Evolutionary conservation across 2,113 vertebrate genomes (phyloP).

Genomic region (Nesospiza acunhae): DNA sequence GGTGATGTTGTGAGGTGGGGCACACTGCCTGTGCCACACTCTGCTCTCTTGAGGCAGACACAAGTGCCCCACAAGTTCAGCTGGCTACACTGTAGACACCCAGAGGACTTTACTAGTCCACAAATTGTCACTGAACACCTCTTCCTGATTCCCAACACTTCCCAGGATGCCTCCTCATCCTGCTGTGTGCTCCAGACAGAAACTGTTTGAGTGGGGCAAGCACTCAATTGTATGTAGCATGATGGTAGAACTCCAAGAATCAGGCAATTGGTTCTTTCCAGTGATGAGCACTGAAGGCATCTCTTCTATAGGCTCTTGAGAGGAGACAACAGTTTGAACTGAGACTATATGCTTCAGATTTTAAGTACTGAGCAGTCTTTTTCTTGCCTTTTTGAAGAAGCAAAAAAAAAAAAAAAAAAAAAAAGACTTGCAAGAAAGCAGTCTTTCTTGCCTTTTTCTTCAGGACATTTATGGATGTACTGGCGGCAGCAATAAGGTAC

Average conservation of each 20-base stretch:
- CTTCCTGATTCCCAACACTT: neutral
- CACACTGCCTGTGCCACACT: neutral
- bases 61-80: neutral
- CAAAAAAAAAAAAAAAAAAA: neutral
- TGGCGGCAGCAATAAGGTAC: neutral
- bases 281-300: neutral
- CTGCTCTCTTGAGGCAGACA: neutral
- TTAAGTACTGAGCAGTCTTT: neutral
- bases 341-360: neutral
- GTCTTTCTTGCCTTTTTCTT: neutral
- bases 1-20: neutral
- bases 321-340: neutral
- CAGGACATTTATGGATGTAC: neutral
- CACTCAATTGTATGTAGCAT: fast-evolving
- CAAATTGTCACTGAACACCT: neutral
- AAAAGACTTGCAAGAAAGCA: neutral
- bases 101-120: neutral
- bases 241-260: neutral
- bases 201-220: neutral
- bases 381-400: neutral
- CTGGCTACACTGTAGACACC: neutral
- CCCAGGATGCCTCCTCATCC: neutral
- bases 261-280: neutral
- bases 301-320: neutral
- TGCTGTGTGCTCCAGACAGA: neutral